phyloP scores from a whole-genome alignment of 2,113 vertebrate species.

The Laterallus jamaicensis region DNA sequence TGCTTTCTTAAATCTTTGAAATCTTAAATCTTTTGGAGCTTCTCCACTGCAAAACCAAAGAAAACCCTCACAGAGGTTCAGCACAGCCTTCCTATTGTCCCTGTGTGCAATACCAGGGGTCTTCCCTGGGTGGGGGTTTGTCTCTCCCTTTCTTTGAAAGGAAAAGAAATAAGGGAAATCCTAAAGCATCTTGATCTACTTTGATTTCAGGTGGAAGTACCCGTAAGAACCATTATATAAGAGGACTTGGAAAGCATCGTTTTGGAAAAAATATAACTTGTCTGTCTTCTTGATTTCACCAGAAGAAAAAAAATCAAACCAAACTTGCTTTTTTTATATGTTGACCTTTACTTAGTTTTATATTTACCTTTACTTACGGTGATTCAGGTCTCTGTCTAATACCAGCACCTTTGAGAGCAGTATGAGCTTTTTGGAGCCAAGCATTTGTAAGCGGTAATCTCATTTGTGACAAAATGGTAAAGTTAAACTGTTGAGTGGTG shows the following conservation, averaged over 20 bases:
- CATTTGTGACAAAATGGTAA: neutral
- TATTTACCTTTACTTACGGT: neutral
- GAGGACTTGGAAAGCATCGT: neutral
- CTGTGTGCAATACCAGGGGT: neutral
- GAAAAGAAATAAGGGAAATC: neutral
- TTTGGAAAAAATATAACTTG: neutral
- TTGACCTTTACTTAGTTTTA: neutral
- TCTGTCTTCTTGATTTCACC: neutral
- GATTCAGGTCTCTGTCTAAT: neutral
- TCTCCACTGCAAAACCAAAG: neutral
- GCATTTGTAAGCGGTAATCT: neutral
- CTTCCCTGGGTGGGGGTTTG: neutral
- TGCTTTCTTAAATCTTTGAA: neutral
- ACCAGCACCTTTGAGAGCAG: neutral
- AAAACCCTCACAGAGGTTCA: neutral
- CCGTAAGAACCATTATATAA: neutral
- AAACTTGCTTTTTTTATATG: neutral
- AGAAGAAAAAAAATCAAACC: neutral
- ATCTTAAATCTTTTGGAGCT: neutral
- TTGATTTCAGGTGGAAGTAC: neutral
- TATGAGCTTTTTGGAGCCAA: neutral
- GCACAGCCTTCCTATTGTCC: fast-evolving
- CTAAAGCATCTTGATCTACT: neutral
- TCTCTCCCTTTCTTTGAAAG: neutral
- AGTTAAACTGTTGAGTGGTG: neutral